These are phyloP conservation scores for Capra hircus DNA, from an alignment of 2,113 vertebrate species.

Conservation along the genomic window DNA sequence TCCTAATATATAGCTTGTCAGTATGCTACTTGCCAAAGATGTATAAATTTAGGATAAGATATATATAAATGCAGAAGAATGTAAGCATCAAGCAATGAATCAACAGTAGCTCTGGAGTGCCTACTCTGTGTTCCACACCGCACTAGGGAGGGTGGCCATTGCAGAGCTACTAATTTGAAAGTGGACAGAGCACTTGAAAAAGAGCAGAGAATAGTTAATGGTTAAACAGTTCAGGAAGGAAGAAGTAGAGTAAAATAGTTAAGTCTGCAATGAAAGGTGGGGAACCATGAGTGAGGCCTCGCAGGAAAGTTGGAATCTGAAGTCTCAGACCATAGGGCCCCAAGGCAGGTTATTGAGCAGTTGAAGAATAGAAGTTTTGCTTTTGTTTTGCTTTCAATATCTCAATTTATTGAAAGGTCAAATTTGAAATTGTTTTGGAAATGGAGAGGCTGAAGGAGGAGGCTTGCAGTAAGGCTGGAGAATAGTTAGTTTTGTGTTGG, in stretches of 20 bases:
- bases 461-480: not conserved
- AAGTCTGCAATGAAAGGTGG: not conserved
- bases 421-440: not conserved
- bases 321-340: not conserved
- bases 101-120: not conserved
- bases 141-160: not conserved
- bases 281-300: not conserved
- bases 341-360: not conserved
- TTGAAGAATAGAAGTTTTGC: not conserved
- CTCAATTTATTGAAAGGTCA: not conserved
- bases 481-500: not conserved
- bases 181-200: not conserved
- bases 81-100: not conserved
- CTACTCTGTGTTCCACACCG: not conserved
- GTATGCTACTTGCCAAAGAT: not conserved
- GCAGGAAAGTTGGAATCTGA: not conserved
- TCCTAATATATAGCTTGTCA: not conserved
- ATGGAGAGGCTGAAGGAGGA: not conserved
- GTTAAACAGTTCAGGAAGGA: not conserved
- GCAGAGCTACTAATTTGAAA: not conserved
- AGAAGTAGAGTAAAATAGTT: not conserved
- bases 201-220: not conserved
- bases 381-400: not conserved
- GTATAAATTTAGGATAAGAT: slow-evolving; percentile 15
- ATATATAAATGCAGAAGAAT: not conserved